phyloP scores from a whole-genome alignment of 2,797 vertebrate genomes.

The Lindbergichthys nudifrons region DNA sequence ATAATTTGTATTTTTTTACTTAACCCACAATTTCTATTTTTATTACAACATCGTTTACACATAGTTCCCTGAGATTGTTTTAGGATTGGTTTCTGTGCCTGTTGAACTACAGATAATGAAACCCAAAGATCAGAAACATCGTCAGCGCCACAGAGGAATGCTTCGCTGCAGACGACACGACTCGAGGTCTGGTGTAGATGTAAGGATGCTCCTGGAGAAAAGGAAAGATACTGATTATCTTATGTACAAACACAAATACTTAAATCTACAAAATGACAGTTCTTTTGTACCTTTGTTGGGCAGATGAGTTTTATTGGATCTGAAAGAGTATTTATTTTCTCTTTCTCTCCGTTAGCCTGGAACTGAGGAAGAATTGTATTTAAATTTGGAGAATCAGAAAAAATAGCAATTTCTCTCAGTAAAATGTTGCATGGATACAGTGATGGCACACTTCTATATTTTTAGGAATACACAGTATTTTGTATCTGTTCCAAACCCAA shows the following conservation, averaged over 20 bases:
- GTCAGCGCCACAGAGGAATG: slow-evolving; percentile 9
- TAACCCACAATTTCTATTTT: too few species aligned
- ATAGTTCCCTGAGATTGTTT: too few species aligned
- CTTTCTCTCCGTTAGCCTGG: slow-evolving; percentile 74
- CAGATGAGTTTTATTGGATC: slow-evolving; percentile 73
- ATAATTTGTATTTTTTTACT: too few species aligned
- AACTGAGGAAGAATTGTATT: slow-evolving; percentile 60
- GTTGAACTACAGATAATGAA: slow-evolving; percentile 1
- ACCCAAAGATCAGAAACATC: slow-evolving; percentile 5
- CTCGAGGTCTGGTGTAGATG: slow-evolving; percentile 65
- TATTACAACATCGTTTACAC: background rate
- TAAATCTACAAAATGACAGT: background rate
- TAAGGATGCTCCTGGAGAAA: slow-evolving; percentile 73
- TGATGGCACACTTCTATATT: background rate
- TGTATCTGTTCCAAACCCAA: background rate
- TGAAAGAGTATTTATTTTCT: slow-evolving; percentile 57
- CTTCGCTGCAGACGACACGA: background rate
- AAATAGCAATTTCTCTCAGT: too few species aligned
- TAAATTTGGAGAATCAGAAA: background rate
- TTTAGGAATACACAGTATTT: background rate
- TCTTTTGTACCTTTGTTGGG: slow-evolving; percentile 66
- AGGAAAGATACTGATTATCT: background rate
- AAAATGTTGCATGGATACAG: background rate
- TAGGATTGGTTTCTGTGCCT: background rate
- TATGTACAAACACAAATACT: background rate